These are phyloP conservation scores for Halictus quadricinctus DNA, from an alignment of 2,888 invertebrate species.

Conservation along the genomic window DNA sequence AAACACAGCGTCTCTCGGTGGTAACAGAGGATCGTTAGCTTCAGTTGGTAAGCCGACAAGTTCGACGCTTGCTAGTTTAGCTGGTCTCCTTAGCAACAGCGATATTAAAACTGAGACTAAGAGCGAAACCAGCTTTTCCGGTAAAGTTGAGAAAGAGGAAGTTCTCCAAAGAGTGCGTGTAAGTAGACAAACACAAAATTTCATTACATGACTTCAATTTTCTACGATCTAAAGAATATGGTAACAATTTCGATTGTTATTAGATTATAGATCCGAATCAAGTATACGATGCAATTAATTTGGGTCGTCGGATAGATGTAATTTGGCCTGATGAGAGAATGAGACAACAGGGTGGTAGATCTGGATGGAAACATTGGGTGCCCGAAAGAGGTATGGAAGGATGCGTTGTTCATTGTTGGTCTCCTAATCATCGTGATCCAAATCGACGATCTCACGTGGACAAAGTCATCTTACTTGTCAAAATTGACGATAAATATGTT, in stretches of 20 bases:
- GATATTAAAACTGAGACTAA: conserved; percentile 83
- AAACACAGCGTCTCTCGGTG: conserved; percentile 84
- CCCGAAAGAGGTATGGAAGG: conserved; percentile 97
- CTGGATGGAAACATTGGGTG: conserved; percentile 95
- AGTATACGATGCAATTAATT: conserved; percentile 95
- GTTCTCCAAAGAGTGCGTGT: conserved; percentile 85
- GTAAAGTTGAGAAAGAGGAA: conserved; percentile 82
- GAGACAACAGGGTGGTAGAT: conserved; percentile 93
- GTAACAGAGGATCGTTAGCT: conserved; percentile 91
- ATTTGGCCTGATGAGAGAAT: conserved; percentile 97
- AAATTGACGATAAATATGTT: conserved; percentile 95
- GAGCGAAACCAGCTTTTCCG: conserved; percentile 79
- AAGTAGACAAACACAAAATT: conserved; percentile 62
- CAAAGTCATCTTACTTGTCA: conserved; percentile 94
- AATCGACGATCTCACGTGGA: conserved; percentile 95
- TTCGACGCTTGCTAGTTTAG: conserved; percentile 92
- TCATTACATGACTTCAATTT: background rate
- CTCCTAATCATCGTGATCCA: conserved; percentile 95
- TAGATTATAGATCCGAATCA: conserved; percentile 87
- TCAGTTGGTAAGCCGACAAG: conserved; percentile 95
- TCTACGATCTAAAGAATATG: background rate
- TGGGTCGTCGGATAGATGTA: conserved; percentile 95
- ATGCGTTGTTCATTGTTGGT: conserved; percentile 96
- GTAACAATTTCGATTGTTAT: conserved; percentile 5
- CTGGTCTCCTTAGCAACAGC: conserved; percentile 88